phyloP scores from a whole-genome alignment of 2,113 vertebrate genomes.

The cat (Felis catus) region F.catus_Fca126_mat1.0 CM031419.1:129041501-129042000 shows the following conservation, averaged over 20 bases:
- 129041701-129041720: background rate
- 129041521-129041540: background rate
- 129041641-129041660: background rate
- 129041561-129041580: background rate
- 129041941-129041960: background rate
- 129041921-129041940: background rate
- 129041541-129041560: background rate
- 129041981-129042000: background rate
- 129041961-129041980: background rate
- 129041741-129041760: background rate
- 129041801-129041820: background rate
- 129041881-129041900: background rate
- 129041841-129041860: background rate
- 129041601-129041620: background rate
- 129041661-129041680: background rate
- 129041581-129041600: background rate
- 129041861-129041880: background rate
- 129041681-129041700: background rate
- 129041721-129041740: background rate
- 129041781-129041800: background rate
- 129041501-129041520: background rate
- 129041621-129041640: background rate
- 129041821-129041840: background rate
- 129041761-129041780: too few species aligned
- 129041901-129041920: fast-evolving